These are phyloP conservation scores for Chionoecetes opilio DNA, from an alignment of 1,140 invertebrate species.

Conservation along the genomic window DNA sequence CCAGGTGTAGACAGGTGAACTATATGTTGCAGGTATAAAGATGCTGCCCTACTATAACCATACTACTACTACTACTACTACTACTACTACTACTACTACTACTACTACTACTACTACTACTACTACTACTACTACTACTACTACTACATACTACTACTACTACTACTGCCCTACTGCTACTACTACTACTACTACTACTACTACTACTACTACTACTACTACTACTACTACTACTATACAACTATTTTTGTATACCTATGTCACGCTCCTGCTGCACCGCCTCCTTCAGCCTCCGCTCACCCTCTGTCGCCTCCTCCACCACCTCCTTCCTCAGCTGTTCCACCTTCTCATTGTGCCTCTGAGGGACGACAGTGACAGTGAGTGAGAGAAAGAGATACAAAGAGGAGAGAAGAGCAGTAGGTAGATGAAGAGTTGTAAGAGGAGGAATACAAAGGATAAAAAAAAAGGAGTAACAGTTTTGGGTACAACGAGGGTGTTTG, in stretches of 20 bases:
- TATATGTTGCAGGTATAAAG: too few relatives aligned
- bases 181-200: background rate
- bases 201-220: background rate
- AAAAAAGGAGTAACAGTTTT: background rate
- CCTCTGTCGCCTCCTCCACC: background rate
- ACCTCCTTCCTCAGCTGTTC: background rate
- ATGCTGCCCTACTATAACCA: too few relatives aligned
- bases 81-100: too few relatives aligned
- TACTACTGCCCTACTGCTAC: background rate
- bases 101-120: too few relatives aligned
- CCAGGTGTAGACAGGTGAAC: too few relatives aligned
- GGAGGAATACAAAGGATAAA: background rate
- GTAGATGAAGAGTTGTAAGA: background rate
- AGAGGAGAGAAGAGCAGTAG: too few relatives aligned
- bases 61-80: too few relatives aligned
- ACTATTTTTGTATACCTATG: background rate
- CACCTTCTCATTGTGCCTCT: conserved; percentile 3
- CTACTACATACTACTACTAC: background rate
- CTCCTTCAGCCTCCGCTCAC: background rate
- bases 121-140: too few relatives aligned
- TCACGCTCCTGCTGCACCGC: conserved; percentile 34
- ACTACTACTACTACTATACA: too few relatives aligned
- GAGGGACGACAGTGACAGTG: background rate
- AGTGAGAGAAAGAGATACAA: background rate
- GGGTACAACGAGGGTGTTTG: too few relatives aligned